Conservation (phyloP, 1,140 invertebrate genomes). For the Pseudomyrmex dendroicus region DNA sequence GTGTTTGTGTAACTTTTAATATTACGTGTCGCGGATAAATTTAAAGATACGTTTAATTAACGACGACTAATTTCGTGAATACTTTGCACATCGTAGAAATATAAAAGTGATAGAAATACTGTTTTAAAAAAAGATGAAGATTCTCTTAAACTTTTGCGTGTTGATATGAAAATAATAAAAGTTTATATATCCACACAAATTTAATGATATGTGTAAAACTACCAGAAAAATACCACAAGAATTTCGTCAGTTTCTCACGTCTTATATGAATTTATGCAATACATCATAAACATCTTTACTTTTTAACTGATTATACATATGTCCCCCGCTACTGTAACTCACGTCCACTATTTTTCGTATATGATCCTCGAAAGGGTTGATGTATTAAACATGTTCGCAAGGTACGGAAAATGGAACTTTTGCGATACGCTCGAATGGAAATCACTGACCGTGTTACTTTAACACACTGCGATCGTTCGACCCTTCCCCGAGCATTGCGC, state of each 20-base stretch:
- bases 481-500: constrained; percentile 1
- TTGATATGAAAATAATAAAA: background rate
- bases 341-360: background rate
- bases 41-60: background rate
- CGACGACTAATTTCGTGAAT: too few species aligned
- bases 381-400: constrained; percentile 17
- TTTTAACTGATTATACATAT: background rate
- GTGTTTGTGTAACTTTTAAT: background rate
- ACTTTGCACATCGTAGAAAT: too few species aligned
- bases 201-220: background rate
- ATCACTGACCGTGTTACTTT: constrained; percentile 35
- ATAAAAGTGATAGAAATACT: too few species aligned
- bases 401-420: constrained; percentile 6
- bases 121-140: too few species aligned
- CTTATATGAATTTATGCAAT: background rate
- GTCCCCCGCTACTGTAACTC: background rate
- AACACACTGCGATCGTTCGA: constrained; percentile 29
- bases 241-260: background rate
- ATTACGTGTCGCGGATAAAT: background rate
- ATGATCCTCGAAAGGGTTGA: background rate
- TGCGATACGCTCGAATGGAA: constrained; percentile 32
- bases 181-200: background rate
- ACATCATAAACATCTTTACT: background rate
- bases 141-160: too few species aligned
- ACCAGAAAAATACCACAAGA: background rate